Base-by-base conservation (phyloP, 2,797 vertebrate genomes). In the Tarsius wallacei region DNA sequence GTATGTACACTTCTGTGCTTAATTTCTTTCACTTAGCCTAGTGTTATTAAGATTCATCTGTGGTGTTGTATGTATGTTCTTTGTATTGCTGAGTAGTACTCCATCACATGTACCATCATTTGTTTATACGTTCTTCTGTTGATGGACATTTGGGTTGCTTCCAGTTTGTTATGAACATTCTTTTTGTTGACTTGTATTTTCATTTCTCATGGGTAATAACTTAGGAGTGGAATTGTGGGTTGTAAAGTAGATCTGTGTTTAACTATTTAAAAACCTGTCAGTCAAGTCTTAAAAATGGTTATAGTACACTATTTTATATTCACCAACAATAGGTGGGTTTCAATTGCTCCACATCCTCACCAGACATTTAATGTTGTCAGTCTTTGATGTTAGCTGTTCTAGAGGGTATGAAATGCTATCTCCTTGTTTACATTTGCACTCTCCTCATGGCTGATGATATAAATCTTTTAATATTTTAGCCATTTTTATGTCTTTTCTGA, bases 261-360 rank as follows among this genome's bases (percentile, higher is more conserved):
- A 94, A 68, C 55, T 59, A 63, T 64, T 63, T n/a, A 47, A 92
- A 91, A 86, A 80, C 55, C 28, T 83, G n/a, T 59, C 31, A 82
- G 53, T n/a, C 53, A 33, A 47, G 84, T 78, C 24, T 64, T 47
- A 55, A 49, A 77, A 93, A 64, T 71, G 64, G 33, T 84, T 71
- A 24, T 36, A 15, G 28, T 28, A 64, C 28, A 17, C 64, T 81
- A 13, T 57, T 84, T 81, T 81, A 73, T 91, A 71, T 19, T 83
- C 55, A 63, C 47, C 21, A 71, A 7, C 21, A 73, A 9, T 71
- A 42, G 42, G 42, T 57, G 24, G 53, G 33, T 87, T 80, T 86
- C 51, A 90, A 17, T 81, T 80, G 64, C 6, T 81, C 24, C 66
- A 57, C 36, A n/a, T 55, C 33, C 14, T 81, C 49, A 63, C 28